Evolutionary conservation across 2,888 invertebrate species (phyloP), one percentile per base, ranked within the genome.

Genomic region (Disparrhopalites patrizii): DNA sequence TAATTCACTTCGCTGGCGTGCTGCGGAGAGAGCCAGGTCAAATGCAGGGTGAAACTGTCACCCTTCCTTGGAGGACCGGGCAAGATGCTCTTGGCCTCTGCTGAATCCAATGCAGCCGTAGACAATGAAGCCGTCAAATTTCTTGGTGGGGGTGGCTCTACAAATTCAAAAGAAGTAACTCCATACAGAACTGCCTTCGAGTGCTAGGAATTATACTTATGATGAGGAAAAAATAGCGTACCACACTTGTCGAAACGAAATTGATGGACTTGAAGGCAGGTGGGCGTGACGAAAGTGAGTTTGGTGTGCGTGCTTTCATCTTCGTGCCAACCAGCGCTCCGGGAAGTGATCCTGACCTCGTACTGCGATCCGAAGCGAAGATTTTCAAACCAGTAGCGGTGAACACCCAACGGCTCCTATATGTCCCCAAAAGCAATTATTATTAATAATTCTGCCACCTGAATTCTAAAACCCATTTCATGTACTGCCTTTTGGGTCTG

Each of bases 171-270:
- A 28, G 36, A 54, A 54, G 36, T 5, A 30, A 23, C 28, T 61
- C 20, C 30, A 27, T 61, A n/a, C 10, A 10, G 15, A 27, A n/a
- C n/a, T n/a, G n/a, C n/a, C n/a, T n/a, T n/a, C n/a, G n/a, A n/a
- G n/a, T n/a, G n/a, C n/a, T n/a, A n/a, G n/a, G 15, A 33, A 33
- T 33, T 33, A 33, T 33, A 33, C 36, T 33, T 33, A 33, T 33
- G 15, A 10, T 33, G 7, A 7, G 15, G 36, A 33, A 33, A 10
- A 51, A 51, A 23, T 20, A n/a, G 58, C 73, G 67, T 56, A 75
- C 75, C 70, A 60, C 75, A 75, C 60, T 72, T 72, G 30, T 69
- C 68, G 56, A 73, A 75, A 8, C 70, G 40, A 55, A 66, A 68
- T 43, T 68, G 54, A 43, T 71, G 69, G 5, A 68, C 68, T 33